Conservation (phyloP, 2,888 invertebrate genomes). For the Nemotelus pantherinus region DNA sequence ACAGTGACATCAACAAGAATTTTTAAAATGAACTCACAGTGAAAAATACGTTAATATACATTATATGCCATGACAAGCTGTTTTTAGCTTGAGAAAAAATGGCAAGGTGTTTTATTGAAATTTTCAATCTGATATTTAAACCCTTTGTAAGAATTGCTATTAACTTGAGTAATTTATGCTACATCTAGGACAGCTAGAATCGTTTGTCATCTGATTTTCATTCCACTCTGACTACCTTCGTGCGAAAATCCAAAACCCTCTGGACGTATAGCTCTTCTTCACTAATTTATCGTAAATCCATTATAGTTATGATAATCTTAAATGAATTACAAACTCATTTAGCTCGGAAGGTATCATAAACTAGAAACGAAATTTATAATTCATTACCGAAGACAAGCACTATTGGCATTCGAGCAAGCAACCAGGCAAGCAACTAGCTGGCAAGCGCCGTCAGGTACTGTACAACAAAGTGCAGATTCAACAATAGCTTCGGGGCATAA, state of each 20-base stretch:
- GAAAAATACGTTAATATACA: no score
- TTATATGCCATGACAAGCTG: no score
- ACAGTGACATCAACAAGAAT: no score
- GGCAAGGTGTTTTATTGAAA: no score
- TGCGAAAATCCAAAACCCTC: background rate
- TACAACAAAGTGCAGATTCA: constrained; percentile 34
- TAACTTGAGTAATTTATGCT: no score
- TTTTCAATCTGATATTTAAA: no score
- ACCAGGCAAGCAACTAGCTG: background rate
- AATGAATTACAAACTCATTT: constrained; percentile 27
- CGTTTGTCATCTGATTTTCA: no score
- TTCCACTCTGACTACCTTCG: no score
- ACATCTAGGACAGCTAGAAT: no score
- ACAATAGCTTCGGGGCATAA: constrained; percentile 39
- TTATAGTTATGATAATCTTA: constrained; percentile 11
- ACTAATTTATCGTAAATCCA: constrained; percentile 18
- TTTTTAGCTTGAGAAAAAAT: no score
- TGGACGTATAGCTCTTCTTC: background rate
- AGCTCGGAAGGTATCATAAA: constrained; percentile 39
- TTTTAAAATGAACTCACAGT: no score
- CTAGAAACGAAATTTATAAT: constrained; percentile 35
- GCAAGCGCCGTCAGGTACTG: background rate
- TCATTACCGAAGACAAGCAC: constrained; percentile 37
- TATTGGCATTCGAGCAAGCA: background rate
- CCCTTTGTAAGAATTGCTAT: no score